Evolutionary conservation across 2,888 invertebrate genomes (phyloP).

Genomic region (Allygus modestus): DNA sequence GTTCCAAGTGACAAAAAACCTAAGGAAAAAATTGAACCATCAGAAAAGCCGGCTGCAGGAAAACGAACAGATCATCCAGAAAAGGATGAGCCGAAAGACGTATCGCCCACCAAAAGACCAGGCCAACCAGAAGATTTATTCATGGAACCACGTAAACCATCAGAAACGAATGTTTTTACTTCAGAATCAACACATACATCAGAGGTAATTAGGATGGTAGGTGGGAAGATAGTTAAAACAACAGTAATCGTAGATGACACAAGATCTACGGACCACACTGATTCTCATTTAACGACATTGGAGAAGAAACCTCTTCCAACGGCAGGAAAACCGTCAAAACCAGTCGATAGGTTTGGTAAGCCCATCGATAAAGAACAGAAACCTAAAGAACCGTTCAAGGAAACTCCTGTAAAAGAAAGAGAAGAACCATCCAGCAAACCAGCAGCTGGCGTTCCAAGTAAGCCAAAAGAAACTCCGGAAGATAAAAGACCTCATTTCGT

Average conservation of each 20-base stretch:
- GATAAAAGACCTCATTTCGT: background rate
- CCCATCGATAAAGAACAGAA: too few relatives aligned
- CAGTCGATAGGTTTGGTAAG: too few relatives aligned
- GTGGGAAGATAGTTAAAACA: conserved; percentile 67
- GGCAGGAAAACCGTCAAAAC: too few relatives aligned
- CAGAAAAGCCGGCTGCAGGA: background rate
- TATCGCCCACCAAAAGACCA: conserved; percentile 50
- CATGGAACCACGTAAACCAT: conserved; percentile 19
- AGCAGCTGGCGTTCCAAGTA: conserved; percentile 43
- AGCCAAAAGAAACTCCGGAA: conserved; percentile 18
- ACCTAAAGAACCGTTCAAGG: conserved; percentile 20
- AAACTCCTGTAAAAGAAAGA: conserved; percentile 41
- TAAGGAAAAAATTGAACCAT: conserved; percentile 4
- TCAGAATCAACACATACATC: conserved; percentile 32
- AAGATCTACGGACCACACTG: background rate
- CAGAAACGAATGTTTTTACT: background rate
- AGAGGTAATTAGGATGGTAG: conserved; percentile 64
- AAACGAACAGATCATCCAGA: background rate
- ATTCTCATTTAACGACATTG: background rate
- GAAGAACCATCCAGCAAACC: conserved; percentile 8
- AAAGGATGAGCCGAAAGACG: background rate
- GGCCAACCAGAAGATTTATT: conserved; percentile 40
- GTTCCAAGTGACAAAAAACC: background rate
- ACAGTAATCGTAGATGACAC: conserved; percentile 47
- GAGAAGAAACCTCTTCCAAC: too few relatives aligned